Base-by-base conservation (phyloP, 1,140 invertebrate species). In the Macrosteles quadrilineatus region DNA sequence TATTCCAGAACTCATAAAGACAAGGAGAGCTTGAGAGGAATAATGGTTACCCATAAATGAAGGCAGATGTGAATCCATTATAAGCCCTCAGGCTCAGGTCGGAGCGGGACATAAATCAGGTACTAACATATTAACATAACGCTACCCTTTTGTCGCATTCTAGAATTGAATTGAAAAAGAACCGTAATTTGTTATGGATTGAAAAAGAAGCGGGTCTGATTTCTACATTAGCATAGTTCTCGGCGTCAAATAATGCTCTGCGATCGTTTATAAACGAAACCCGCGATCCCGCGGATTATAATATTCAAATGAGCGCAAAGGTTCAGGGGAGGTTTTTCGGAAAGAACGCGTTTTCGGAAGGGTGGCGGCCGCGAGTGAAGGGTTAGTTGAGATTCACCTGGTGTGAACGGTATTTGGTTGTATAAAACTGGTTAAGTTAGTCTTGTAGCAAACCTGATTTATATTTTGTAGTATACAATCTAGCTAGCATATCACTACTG, bases 41-140 rank as follows among this genome's bases (percentile, higher is more conserved):
- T 53, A 53, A 59, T 59, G 25, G 25, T 11, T 27, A 59, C 9
- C 25, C 25, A 59, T 59, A 59, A 59, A 59, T 59, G 55, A 59
- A 59, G 47, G 55, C 55, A 59, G 55, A 59, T 59, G 55, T 59
- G 21, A 25, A 59, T 59, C 55, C 25, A 59, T 59, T 59, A 59
- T 27, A 14, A 59, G 55, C 23, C 47, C 23, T 59, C 55, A 59
- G 55, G 55, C 2, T 25, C 55, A 59, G 55, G 25, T n/a, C 25
- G 21, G 25, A 59, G 23, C 14, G n/a, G n/a, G n/a, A 36, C 55
- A 59, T 59, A 59, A 59, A 59, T 59, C 55, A 59, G 27, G 25
- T 59, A 53, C 19, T 19, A 11, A 59, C 55, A 59, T 29, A 59
- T 59, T 59, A 59, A 14, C 55, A 59, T 59, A 59, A 59, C 21